Conservation (phyloP, 2,113 vertebrate species). For the Ginglymostoma cirratum region DNA sequence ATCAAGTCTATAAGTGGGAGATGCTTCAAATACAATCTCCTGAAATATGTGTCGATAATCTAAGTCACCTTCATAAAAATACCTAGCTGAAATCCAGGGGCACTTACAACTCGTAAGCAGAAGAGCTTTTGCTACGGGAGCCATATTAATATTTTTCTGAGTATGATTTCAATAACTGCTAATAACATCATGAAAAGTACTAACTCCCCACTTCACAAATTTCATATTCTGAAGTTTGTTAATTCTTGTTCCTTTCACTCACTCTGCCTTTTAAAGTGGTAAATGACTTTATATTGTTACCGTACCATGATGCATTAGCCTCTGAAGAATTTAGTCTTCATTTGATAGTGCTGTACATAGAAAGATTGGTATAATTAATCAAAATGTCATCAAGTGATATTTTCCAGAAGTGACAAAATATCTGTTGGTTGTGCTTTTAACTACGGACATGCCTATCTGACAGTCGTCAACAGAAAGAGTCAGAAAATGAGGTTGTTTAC, state of each 20-base stretch:
- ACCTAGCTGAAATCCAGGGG: not conserved
- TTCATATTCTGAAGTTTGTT: not conserved
- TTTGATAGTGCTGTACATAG: not conserved
- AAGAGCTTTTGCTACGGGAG: not conserved
- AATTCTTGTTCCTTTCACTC: not conserved
- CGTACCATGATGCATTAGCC: not conserved
- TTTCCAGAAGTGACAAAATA: not conserved
- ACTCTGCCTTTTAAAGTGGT: not conserved
- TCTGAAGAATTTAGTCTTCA: not conserved
- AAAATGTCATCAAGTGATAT: not conserved
- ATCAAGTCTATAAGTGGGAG: not conserved
- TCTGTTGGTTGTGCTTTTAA: not conserved
- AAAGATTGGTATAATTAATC: not conserved
- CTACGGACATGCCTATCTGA: not conserved
- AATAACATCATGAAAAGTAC: not conserved
- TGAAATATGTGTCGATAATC: not conserved
- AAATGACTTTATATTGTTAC: not conserved
- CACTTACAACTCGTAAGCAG: too few relatives aligned
- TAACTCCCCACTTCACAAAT: not conserved
- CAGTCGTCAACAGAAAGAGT: not conserved
- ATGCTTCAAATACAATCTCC: not conserved
- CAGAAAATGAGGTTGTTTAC: not conserved
- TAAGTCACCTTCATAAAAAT: not conserved
- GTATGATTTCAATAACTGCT: not conserved
- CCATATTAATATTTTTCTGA: not conserved